These are phyloP conservation scores for Acipenser transmontanus DNA, from an alignment of 2,797 vertebrate species.

Conservation along the genomic window DNA sequence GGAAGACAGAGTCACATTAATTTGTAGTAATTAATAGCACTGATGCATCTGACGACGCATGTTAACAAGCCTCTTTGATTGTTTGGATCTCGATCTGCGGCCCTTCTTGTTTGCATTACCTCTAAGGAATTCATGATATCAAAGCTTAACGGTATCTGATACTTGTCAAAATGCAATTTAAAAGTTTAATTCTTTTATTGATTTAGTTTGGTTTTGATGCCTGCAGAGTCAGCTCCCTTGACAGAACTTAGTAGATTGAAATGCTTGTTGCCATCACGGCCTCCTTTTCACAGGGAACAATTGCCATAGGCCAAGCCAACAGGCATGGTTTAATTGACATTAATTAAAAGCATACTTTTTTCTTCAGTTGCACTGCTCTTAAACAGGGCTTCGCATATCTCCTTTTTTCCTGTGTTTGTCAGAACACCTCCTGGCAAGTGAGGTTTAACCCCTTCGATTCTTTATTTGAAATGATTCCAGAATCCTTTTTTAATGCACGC, in stretches of 20 bases:
- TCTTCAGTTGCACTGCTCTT: slow-evolving; percentile 94
- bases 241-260: slow-evolving; percentile 99
- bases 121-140: slow-evolving; percentile 96
- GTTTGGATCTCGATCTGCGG: slow-evolving; percentile 97
- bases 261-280: slow-evolving; percentile 98
- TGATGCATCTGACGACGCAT: slow-evolving; percentile 90
- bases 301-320: slow-evolving; percentile 98
- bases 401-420: slow-evolving; percentile 73
- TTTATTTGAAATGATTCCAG: slow-evolving; percentile 72
- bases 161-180: slow-evolving; percentile 99
- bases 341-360: slow-evolving; percentile 99
- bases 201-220: slow-evolving; percentile 99
- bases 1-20: slow-evolving; percentile 94
- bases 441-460: slow-evolving; percentile 68
- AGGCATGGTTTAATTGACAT: slow-evolving; percentile 99
- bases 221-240: slow-evolving; percentile 98
- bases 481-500: slow-evolving; percentile 84
- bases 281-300: slow-evolving; percentile 98
- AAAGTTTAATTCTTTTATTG: slow-evolving; percentile 99
- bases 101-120: slow-evolving; percentile 94
- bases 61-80: slow-evolving; percentile 99
- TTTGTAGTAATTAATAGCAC: slow-evolving; percentile 99
- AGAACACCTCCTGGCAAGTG: slow-evolving; percentile 96
- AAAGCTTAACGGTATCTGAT: slow-evolving; percentile 97
- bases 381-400: slow-evolving; percentile 87